These are phyloP conservation scores for Cryptocephalus primarius DNA, from an alignment of 2,888 invertebrate species.

Conservation along the genomic window DNA sequence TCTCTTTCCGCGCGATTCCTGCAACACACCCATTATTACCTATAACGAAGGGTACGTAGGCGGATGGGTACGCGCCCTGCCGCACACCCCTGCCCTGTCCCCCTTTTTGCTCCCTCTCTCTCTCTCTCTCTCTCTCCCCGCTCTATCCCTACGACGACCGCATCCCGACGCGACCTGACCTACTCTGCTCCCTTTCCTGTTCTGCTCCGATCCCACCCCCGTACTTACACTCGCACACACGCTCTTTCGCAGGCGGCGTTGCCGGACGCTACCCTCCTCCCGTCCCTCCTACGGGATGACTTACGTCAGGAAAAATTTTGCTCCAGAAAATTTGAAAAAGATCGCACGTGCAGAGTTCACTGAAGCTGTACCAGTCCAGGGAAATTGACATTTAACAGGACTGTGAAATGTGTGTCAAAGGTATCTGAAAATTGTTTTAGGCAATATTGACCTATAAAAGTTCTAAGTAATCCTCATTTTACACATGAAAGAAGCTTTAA, in stretches of 20 bases:
- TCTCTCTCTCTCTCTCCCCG: neutral
- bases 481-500: no score
- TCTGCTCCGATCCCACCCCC: neutral
- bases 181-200: constrained; percentile 25
- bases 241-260: constrained; percentile 11
- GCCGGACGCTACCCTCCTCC: neutral
- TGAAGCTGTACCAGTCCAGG: no score
- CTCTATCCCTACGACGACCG: constrained; percentile 17
- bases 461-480: no score
- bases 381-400: no score
- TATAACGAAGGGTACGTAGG: neutral
- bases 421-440: no score
- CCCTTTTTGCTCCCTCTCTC: constrained; percentile 6
- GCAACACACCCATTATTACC: constrained; percentile 33
- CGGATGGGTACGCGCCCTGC: neutral
- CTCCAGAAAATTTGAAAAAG: no score
- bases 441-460: no score
- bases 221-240: no score
- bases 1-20: constrained; percentile 86
- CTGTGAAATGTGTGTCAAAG: no score
- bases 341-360: no score
- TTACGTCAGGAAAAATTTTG: no score
- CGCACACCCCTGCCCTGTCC: constrained; percentile 1
- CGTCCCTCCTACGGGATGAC: no score
- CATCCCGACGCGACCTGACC: constrained; percentile 30